Conservation (phyloP, 1,140 invertebrate species). For the Drosophila quadrilineata region DNA sequence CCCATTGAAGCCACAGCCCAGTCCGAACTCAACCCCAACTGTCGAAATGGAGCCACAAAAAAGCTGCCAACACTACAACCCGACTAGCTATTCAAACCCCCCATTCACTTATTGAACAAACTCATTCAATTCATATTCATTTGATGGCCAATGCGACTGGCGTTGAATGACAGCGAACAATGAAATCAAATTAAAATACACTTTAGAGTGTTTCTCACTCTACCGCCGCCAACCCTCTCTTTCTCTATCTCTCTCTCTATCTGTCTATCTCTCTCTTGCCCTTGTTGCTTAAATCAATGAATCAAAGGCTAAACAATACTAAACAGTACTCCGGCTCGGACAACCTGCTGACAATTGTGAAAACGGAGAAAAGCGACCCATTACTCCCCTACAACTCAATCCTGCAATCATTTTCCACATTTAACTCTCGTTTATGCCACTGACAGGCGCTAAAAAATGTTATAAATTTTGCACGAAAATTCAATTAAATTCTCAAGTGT, state of each 20-base stretch:
- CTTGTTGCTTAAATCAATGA: conserved; percentile 54
- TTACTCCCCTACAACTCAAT: too few relatives aligned
- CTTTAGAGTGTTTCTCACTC: too few relatives aligned
- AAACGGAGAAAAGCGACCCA: too few relatives aligned
- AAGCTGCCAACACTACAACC: too few relatives aligned
- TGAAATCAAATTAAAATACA: conserved; percentile 79
- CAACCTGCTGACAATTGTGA: conserved; percentile 12
- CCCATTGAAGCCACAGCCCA: neutral
- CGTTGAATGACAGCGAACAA: conserved; percentile 74
- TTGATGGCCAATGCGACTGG: conserved; percentile 41
- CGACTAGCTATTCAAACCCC: neutral
- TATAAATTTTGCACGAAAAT: conserved; percentile 46
- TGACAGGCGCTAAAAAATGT: conserved; percentile 44
- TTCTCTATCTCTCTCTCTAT: too few relatives aligned
- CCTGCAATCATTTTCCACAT: too few relatives aligned
- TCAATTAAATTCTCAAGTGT: conserved; percentile 52
- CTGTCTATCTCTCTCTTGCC: too few relatives aligned
- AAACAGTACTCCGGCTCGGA: conserved; percentile 32
- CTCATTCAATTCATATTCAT: conserved; percentile 75
- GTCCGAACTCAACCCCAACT: neutral
- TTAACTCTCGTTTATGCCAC: neutral
- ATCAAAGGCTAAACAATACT: conserved; percentile 77
- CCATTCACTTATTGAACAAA: too few relatives aligned
- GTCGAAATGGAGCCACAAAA: too few relatives aligned
- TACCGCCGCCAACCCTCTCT: too few relatives aligned